Evolutionary conservation across 2,797 vertebrate species (phyloP).

Genomic region (Girardinus metallicus): DNA sequence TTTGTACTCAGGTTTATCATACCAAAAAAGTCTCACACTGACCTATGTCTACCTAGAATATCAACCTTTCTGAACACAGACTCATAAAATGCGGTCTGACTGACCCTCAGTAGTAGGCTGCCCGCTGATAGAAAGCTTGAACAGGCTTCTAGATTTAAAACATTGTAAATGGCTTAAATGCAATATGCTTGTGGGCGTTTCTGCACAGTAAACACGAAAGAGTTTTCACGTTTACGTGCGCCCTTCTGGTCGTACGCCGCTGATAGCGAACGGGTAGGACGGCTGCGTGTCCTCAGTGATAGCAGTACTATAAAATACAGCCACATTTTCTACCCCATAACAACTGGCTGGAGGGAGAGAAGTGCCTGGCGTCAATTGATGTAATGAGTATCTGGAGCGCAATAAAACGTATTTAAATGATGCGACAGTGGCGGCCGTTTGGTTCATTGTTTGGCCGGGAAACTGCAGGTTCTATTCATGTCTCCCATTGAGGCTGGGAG

Average conservation of each 20-base stretch:
- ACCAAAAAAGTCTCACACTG: background rate
- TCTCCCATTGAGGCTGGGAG: slow-evolving; percentile 56
- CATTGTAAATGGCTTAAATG: slow-evolving; percentile 58
- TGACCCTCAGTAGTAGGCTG: slow-evolving; percentile 36
- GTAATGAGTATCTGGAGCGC: slow-evolving; percentile 57
- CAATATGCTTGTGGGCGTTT: slow-evolving; percentile 59
- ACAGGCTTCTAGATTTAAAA: slow-evolving; percentile 48
- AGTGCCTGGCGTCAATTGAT: slow-evolving; percentile 45
- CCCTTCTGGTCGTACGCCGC: slow-evolving; percentile 38
- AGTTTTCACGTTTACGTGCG: slow-evolving; percentile 32
- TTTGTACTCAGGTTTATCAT: background rate
- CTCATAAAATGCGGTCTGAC: slow-evolving; percentile 10
- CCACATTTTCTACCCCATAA: slow-evolving; percentile 64
- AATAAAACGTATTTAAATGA: slow-evolving; percentile 73
- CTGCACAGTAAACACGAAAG: slow-evolving; percentile 53
- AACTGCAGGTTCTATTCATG: slow-evolving; percentile 65
- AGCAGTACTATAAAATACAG: slow-evolving; percentile 61
- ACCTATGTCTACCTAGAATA: background rate
- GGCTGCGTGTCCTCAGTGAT: slow-evolving; percentile 22
- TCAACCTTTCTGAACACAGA: background rate
- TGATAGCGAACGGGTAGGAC: slow-evolving; percentile 34
- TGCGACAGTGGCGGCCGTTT: slow-evolving; percentile 61
- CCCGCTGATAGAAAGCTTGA: slow-evolving; percentile 30
- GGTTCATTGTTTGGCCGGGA: slow-evolving; percentile 58
- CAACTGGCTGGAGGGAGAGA: slow-evolving; percentile 52